Percentiles rank a stretch among this genome's conserved stretches.
Conservation (phyloP, 2,113 vertebrate genomes). For the Corythaeola cristata region DNA sequence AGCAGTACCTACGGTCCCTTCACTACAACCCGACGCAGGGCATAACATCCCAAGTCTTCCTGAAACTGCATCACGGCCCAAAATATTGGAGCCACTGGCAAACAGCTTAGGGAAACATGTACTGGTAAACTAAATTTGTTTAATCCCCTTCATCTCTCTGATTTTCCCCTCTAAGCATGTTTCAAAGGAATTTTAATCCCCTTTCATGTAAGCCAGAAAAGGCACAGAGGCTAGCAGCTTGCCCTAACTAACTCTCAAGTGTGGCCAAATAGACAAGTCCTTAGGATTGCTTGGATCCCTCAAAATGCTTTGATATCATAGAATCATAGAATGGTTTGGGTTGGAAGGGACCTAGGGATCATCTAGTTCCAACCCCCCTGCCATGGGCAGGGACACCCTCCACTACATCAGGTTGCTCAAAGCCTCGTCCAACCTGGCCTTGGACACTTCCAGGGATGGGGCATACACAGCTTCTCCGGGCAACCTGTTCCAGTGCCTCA, state of each 20-base stretch:
- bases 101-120: constrained; percentile 15
- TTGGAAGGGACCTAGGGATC: too few relatives aligned
- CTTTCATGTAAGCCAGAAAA: neutral
- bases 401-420: too few relatives aligned
- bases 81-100: neutral
- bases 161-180: neutral
- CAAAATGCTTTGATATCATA: neutral
- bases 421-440: too few relatives aligned
- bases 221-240: neutral
- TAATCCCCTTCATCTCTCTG: constrained; percentile 32
- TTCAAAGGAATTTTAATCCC: constrained; percentile 56
- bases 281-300: neutral
- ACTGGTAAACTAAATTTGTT: neutral
- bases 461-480: too few relatives aligned
- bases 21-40: rapidly evolving
- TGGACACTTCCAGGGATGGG: too few relatives aligned
- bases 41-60: neutral
- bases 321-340: too few relatives aligned
- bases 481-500: too few relatives aligned
- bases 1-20: rapidly evolving
- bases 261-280: neutral
- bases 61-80: neutral
- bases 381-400: too few relatives aligned
- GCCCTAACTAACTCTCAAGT: neutral
- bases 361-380: too few relatives aligned